Percentiles rank a stretch among this genome's conserved stretches.
These are phyloP conservation scores for Zaprionus tsacasi DNA, from an alignment of 1,140 invertebrate species.

Conservation along the genomic window DNA sequence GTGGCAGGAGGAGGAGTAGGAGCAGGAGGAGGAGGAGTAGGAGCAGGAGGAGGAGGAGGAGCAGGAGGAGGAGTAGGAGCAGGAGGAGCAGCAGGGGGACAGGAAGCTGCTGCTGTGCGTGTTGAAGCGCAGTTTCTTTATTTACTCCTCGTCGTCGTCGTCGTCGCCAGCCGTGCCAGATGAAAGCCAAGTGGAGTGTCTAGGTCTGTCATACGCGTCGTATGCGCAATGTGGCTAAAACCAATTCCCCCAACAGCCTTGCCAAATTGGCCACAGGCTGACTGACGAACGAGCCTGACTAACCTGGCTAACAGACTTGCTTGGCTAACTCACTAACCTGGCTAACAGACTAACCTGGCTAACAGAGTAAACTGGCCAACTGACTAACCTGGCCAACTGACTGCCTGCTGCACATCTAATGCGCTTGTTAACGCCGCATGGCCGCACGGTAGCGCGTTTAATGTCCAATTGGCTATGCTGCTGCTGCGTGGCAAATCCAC, in stretches of 20 bases:
- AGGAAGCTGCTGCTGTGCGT: slow-evolving; percentile 56
- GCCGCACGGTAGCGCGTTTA: slow-evolving; percentile 81
- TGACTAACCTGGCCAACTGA: too few relatives aligned
- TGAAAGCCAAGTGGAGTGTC: slow-evolving; percentile 37
- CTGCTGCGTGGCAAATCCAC: slow-evolving; percentile 75
- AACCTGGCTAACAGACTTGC: slow-evolving; percentile 7
- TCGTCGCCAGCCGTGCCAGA: slow-evolving; percentile 17
- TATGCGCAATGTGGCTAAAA: slow-evolving; percentile 71
- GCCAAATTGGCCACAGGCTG: slow-evolving; percentile 69
- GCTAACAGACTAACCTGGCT: slow-evolving; percentile 12
- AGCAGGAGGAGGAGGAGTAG: neutral
- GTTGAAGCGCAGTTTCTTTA: slow-evolving; percentile 77
- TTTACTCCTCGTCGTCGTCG: slow-evolving; percentile 37
- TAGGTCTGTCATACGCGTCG: slow-evolving; percentile 44
- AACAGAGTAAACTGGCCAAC: neutral
- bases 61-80: neutral
- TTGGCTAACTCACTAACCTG: too few relatives aligned
- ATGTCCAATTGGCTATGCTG: slow-evolving; percentile 80
- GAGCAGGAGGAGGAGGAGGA: neutral
- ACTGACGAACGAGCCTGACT: slow-evolving; percentile 50
- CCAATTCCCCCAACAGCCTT: slow-evolving; percentile 78
- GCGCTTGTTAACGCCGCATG: slow-evolving; percentile 81
- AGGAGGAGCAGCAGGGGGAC: neutral
- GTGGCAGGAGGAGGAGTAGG: too few relatives aligned
- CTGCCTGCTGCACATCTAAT: slow-evolving; percentile 33